Percentiles rank a stretch among this genome's conserved stretches.
These are phyloP conservation scores for Drosophila pruinosa DNA, from an alignment of 1,140 invertebrate species.

Conservation along the genomic window DNA sequence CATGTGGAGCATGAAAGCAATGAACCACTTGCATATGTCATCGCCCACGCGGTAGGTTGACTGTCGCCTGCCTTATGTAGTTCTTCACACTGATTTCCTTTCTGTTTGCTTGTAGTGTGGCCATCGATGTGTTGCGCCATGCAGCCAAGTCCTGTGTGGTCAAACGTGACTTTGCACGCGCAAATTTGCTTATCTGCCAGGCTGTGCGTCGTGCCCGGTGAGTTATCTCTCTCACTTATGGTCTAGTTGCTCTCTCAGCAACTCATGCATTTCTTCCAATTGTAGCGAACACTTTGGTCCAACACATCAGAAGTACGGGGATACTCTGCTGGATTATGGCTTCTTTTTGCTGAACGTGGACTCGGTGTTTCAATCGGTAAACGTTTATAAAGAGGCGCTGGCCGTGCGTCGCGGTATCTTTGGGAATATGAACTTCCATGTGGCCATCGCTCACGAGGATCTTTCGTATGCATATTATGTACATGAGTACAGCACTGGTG, in stretches of 20 bases:
- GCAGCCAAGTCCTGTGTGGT: conserved; percentile 94
- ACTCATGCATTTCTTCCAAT: background rate
- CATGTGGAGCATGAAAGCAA: conserved; percentile 89
- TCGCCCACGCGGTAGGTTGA: conserved; percentile 85
- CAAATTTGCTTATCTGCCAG: conserved; percentile 91
- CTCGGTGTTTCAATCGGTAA: conserved; percentile 90
- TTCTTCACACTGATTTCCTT: no score
- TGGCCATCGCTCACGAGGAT: conserved; percentile 94
- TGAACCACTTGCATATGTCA: conserved; percentile 86
- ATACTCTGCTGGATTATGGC: conserved; percentile 93
- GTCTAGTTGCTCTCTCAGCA: background rate
- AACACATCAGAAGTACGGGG: conserved; percentile 91
- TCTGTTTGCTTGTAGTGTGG: conserved; percentile 85
- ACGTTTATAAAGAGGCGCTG: conserved; percentile 92
- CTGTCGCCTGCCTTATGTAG: no score
- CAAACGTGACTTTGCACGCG: conserved; percentile 91
- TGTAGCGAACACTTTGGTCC: conserved; percentile 84
- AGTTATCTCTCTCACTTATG: conserved; percentile 16
- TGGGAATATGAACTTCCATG: conserved; percentile 92
- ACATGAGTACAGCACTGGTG: conserved; percentile 93
- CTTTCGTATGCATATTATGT: conserved; percentile 96
- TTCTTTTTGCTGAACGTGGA: conserved; percentile 96
- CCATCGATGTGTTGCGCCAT: conserved; percentile 91
- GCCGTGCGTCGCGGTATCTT: conserved; percentile 90
- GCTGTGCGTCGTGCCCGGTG: conserved; percentile 89